A percentile compares a stretch with the other conserved stretches of the same genome.
phyloP scores from a whole-genome alignment of 2,797 vertebrate species.

The Tokudaia tokunoshimensis region DNA sequence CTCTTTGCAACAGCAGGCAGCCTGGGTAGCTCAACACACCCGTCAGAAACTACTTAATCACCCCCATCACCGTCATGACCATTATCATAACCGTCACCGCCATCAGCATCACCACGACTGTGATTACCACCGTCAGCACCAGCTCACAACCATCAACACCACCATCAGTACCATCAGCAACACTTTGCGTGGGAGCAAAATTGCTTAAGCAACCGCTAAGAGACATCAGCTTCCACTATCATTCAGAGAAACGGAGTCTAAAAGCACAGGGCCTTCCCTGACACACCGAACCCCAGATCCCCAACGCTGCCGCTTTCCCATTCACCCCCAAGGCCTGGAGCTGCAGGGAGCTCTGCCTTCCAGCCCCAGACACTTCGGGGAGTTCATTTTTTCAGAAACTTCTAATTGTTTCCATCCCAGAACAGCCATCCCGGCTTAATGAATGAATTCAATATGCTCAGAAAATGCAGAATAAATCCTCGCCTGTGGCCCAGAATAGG shows the following conservation, averaged over 20 bases:
- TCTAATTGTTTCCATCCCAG: constrained; percentile 44
- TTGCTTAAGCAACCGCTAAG: not conserved
- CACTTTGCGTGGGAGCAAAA: not conserved
- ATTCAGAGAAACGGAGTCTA: not conserved
- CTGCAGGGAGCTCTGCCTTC: accelerated
- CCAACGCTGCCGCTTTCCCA: accelerated
- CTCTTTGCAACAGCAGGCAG: not conserved
- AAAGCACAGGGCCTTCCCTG: accelerated
- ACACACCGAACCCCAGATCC: not conserved
- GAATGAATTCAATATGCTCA: constrained; percentile 76
- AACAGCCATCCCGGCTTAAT: constrained; percentile 47
- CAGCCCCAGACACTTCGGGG: not conserved
- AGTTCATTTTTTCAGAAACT: constrained; percentile 55
- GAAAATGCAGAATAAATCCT: constrained; percentile 69
- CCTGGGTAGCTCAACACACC: not conserved
- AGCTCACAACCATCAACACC: not conserved
- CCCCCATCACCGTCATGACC: not conserved
- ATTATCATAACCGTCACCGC: not conserved
- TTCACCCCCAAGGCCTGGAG: accelerated
- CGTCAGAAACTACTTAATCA: not conserved
- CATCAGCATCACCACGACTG: not conserved
- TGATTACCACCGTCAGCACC: not conserved
- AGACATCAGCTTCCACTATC: not conserved
- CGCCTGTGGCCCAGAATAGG: not conserved
- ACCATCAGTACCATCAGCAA: too few species aligned